A percentile compares a stretch with the other conserved stretches of the same genome.
Conservation (phyloP, 1,140 invertebrate species). For the Eriosoma lanigerum region DNA sequence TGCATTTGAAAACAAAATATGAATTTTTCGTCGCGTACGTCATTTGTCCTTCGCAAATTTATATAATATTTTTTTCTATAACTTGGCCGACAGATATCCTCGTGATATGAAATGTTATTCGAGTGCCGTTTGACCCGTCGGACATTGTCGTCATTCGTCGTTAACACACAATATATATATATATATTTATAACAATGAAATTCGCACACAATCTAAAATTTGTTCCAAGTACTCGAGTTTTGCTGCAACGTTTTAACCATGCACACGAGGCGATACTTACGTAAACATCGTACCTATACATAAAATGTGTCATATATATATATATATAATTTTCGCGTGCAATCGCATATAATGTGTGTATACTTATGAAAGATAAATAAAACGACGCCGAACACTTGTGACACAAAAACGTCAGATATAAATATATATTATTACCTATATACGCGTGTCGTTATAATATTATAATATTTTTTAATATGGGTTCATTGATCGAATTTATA, state of each 20-base stretch:
- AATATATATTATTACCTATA: not conserved
- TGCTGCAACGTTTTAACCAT: not conserved
- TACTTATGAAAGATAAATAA: no score
- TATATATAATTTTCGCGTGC: no score
- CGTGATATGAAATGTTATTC: not conserved
- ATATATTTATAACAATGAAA: not conserved
- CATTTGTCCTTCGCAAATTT: constrained; percentile 13
- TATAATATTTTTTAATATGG: not conserved
- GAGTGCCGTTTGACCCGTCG: constrained; percentile 15
- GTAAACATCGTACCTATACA: no score
- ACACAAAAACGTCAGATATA: not conserved
- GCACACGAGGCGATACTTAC: no score
- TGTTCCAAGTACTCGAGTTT: constrained; percentile 1
- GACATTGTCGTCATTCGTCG: not conserved
- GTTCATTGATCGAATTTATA: constrained; percentile 27
- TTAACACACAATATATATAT: not conserved
- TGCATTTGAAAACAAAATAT: not conserved
- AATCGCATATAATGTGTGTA: no score
- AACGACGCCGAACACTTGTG: not conserved
- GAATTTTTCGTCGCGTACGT: not conserved
- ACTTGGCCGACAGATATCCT: not conserved
- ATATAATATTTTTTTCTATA: not conserved
- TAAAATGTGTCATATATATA: no score
- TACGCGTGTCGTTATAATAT: not conserved
- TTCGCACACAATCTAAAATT: not conserved